Evolutionary conservation across 92 coral and sea anemone genomes (phyloP).

Genomic region (Phenganax subtilis): DNA sequence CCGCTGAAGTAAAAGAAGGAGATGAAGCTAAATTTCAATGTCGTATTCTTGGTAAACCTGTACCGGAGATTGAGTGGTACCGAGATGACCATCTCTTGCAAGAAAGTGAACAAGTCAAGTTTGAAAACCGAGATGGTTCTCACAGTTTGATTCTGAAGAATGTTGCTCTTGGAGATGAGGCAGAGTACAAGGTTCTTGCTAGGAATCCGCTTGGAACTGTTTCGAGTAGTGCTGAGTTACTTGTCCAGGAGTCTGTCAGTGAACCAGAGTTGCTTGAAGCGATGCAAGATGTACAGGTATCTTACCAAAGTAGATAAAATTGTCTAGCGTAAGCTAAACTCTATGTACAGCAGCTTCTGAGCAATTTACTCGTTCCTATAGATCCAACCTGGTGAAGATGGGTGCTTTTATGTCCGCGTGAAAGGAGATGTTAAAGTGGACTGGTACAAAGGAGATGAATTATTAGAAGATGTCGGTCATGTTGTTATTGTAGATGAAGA

Average conservation of each 20-base stretch:
- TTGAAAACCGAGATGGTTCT: conserved; percentile 63
- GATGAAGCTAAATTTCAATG: conserved; percentile 68
- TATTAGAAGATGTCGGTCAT: conserved; percentile 60
- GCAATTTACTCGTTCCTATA: neutral
- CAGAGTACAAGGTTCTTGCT: conserved; percentile 80
- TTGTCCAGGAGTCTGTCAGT: conserved; percentile 61
- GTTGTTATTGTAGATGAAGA: conserved; percentile 62
- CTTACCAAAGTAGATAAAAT: neutral
- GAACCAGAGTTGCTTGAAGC: conserved; percentile 66
- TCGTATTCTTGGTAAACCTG: conserved; percentile 57
- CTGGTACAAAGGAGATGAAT: conserved; percentile 57
- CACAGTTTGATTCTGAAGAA: conserved; percentile 58
- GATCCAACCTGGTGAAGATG: conserved; percentile 58
- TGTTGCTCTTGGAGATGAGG: conserved; percentile 68
- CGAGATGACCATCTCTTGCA: conserved; percentile 67
- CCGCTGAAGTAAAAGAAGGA: conserved; percentile 59
- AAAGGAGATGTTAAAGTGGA: conserved; percentile 53
- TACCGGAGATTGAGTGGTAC: conserved; percentile 75
- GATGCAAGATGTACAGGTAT: conserved; percentile 53
- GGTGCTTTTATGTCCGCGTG: conserved; percentile 54
- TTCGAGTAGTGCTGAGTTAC: conserved; percentile 67
- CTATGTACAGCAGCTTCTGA: too few relatives aligned
- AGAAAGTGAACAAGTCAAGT: conserved; percentile 54
- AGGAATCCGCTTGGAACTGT: conserved; percentile 74
- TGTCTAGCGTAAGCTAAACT: too few relatives aligned